Conservation (phyloP, 2,797 vertebrate genomes). For the Buceros bicornis region DNA sequence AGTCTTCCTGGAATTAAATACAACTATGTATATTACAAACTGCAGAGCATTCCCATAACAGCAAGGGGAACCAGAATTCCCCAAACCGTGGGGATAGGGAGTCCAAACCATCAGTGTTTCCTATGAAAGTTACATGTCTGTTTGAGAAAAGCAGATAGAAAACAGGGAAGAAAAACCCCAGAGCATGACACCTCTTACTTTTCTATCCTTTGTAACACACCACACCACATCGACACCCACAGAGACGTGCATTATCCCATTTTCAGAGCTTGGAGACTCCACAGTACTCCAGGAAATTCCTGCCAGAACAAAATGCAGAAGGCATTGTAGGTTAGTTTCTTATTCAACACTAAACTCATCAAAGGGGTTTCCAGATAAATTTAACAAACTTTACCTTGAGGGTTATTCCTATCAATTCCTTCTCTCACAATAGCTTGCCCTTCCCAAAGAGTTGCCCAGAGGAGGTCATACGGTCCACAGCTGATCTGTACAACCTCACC, state of each 20-base stretch:
- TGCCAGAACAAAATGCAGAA: constrained; percentile 36
- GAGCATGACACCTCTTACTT: constrained; percentile 81
- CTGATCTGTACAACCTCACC: constrained; percentile 97
- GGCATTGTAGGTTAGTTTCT: neutral
- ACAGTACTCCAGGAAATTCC: constrained; percentile 88
- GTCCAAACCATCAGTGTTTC: neutral
- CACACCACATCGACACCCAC: constrained; percentile 94
- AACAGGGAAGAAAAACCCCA: neutral
- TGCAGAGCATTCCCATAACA: neutral
- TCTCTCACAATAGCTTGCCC: constrained; percentile 94
- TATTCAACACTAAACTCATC: neutral
- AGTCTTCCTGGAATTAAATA: neutral
- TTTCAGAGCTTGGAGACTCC: constrained; percentile 90
- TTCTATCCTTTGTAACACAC: constrained; percentile 95
- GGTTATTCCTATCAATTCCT: constrained; percentile 90
- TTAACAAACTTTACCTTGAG: constrained; percentile 83
- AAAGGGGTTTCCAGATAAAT: neutral
- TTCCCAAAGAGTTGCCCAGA: constrained; percentile 97
- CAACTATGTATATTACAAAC: neutral
- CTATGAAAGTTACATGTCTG: neutral
- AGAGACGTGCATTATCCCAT: constrained; percentile 89
- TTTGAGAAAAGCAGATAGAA: neutral
- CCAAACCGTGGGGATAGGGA: neutral
- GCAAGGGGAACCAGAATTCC: neutral
- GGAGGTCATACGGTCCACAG: constrained; percentile 91